Evolutionary conservation across 2,113 vertebrate genomes (phyloP).

Genomic region (Cervus canadensis): DNA sequence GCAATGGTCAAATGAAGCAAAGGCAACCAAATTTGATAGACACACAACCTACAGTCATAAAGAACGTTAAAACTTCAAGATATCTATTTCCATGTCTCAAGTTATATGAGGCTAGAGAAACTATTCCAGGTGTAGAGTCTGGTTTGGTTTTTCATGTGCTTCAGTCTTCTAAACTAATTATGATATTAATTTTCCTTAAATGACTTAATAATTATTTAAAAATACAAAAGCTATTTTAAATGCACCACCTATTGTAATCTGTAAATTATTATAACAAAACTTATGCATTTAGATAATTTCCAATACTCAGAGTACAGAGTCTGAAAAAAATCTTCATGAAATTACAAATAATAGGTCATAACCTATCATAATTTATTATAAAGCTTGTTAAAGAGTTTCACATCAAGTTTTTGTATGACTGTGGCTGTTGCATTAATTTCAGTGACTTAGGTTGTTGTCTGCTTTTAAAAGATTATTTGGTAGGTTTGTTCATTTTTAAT

Average conservation of each 20-base stretch:
- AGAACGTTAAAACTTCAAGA: background rate
- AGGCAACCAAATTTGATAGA: background rate
- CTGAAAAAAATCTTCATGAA: background rate
- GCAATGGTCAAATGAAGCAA: background rate
- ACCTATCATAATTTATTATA: background rate
- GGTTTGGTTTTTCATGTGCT: background rate
- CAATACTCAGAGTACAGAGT: background rate
- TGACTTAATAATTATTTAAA: background rate
- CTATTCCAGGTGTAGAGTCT: background rate
- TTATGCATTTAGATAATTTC: background rate
- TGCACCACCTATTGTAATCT: background rate
- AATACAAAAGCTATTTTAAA: background rate
- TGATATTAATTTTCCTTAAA: background rate
- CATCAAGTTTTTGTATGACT: background rate
- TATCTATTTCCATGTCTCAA: background rate
- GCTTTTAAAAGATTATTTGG: constrained; percentile 37
- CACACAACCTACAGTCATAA: background rate
- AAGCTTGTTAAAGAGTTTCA: background rate
- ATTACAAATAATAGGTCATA: background rate
- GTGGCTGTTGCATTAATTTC: background rate
- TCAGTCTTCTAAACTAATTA: constrained; percentile 6
- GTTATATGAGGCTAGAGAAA: background rate
- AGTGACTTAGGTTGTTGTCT: constrained; percentile 43
- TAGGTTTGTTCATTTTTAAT: constrained; percentile 42
- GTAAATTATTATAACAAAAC: background rate